Conservation (phyloP, 2,888 invertebrate species). For the Acleris emargana region DNA sequence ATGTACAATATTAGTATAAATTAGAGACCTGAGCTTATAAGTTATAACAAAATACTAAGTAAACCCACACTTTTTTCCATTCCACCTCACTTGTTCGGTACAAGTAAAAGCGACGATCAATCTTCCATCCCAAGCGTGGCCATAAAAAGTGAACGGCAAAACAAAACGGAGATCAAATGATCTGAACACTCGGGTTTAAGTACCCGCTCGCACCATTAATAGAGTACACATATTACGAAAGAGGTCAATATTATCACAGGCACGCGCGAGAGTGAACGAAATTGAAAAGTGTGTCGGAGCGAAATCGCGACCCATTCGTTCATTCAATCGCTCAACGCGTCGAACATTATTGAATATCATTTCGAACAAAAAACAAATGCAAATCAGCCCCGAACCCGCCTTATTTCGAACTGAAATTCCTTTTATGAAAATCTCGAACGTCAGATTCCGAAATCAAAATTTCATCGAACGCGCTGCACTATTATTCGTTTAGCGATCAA, state of each 20-base stretch:
- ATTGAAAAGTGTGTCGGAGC: conserved; percentile 49
- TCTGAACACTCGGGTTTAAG: conserved; percentile 49
- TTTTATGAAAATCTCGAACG: conserved; percentile 19
- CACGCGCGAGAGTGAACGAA: conserved; percentile 41
- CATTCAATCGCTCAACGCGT: conserved; percentile 34
- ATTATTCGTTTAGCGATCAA: conserved; percentile 41
- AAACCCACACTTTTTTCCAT: too few relatives aligned
- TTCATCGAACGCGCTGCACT: conserved; percentile 23
- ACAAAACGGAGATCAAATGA: conserved; percentile 40
- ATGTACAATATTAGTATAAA: too few relatives aligned
- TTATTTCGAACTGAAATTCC: conserved; percentile 14
- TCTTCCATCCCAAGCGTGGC: not conserved
- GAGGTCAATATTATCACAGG: conserved; percentile 47
- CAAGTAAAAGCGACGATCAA: conserved; percentile 11
- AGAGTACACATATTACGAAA: conserved; percentile 55
- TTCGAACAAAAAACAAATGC: conserved; percentile 14
- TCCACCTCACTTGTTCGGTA: not conserved
- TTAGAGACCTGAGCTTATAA: too few relatives aligned
- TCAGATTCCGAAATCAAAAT: conserved; percentile 30
- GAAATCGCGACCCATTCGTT: conserved; percentile 41
- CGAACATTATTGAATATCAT: conserved; percentile 9
- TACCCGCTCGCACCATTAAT: conserved; percentile 54
- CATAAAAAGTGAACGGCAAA: conserved; percentile 31
- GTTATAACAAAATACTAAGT: too few relatives aligned
- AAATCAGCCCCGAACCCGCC: not conserved